Evolutionary conservation across 1,140 invertebrate genomes (phyloP), one percentile per base, ranked within the genome.

Genomic region (Uloborus diversus): DNA sequence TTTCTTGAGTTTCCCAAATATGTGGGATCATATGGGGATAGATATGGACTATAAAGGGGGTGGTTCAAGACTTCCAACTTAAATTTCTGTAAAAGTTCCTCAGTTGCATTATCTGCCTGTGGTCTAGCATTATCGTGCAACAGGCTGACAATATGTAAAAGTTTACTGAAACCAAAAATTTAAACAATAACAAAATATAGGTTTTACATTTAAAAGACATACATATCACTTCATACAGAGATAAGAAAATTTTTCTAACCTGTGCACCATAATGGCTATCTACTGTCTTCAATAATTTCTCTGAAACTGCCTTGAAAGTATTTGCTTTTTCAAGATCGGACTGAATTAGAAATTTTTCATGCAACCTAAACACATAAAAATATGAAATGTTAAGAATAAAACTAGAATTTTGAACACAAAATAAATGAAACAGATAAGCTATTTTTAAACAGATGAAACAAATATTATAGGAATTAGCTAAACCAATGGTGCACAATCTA

Each of bases 281-380:
- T 11, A 71, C 37, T 5, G 42, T 25, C 42, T 37, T 25, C 17
- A 71, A n/a, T 3, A 71, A 11, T 7, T 59, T 59, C 9, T 56
- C 53, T 56, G 69, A 37, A 23, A 59, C 56, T 37, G 9, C 5
- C 32, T 71, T 25, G 25, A 71, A 47, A 9, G 1, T 23, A 9
- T 51, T 59, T 20, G 71, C 71, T 25, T 64, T 75, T 14, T 32
- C 30, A 49, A 64, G 20, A 25, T 53, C 59, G 17, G 71, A 64
- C 3, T 49, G 42, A 25, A 75, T 53, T 0, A 75, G 59, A 27
- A 64, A 64, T 28, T 64, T 75, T 53, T 75, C 71, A 75, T 75
- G 42, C 13, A 64, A 35, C 14, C 71, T 75, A 73, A 28, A 61
- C 1, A 28, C 4, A 4, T 64, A 13, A 64, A n/a, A n/a, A n/a